These are phyloP conservation scores for Kryptolebias ocellatus DNA, from an alignment of 2,797 vertebrate species.

Conservation along the genomic window DNA sequence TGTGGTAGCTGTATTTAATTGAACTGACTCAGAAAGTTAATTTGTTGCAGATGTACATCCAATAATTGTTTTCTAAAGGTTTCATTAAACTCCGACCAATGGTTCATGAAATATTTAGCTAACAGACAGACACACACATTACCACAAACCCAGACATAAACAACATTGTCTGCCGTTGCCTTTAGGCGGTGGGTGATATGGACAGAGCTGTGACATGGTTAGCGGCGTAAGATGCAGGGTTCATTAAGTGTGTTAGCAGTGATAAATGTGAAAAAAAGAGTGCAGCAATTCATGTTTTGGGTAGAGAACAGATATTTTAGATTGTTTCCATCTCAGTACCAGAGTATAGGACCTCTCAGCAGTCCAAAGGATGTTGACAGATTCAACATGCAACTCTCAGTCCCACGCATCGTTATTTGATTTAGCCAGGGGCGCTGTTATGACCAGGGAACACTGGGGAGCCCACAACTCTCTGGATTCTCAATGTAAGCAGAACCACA, in stretches of 20 bases:
- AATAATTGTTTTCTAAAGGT: too few relatives aligned
- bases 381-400: not conserved
- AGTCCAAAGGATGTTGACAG: not conserved
- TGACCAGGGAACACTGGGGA: conserved; percentile 12
- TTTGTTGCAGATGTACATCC: too few relatives aligned
- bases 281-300: not conserved
- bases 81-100: too few relatives aligned
- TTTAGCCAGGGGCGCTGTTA: conserved; percentile 7
- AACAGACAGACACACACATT: too few relatives aligned
- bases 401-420: conserved; percentile 5
- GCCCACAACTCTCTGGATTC: not conserved
- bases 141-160: too few relatives aligned
- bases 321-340: not conserved
- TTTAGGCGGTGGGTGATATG: too few relatives aligned
- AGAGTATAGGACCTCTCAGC: not conserved
- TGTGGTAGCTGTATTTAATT: too few relatives aligned
- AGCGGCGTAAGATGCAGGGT: not conserved
- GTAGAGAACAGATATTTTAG: not conserved
- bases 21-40: too few relatives aligned
- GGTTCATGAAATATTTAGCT: too few relatives aligned
- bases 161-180: too few relatives aligned
- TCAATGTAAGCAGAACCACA: not conserved
- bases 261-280: not conserved
- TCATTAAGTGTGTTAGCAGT: too few relatives aligned
- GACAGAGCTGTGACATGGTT: too few relatives aligned